Evolutionary conservation across 2,888 invertebrate genomes (phyloP).

Genomic region (Plebejus melissa): DNA sequence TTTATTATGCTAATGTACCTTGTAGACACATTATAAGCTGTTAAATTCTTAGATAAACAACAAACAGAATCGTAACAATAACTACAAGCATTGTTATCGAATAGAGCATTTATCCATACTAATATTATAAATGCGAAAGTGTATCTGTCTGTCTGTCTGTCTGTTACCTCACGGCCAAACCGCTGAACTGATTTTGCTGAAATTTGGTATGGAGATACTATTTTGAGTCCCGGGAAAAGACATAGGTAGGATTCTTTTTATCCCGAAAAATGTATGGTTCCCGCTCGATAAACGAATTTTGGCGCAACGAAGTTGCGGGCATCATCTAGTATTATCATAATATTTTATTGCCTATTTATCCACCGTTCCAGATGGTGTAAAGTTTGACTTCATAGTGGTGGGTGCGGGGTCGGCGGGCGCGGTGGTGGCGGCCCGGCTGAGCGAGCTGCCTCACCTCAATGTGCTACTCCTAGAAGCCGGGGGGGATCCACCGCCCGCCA

Average conservation of each 20-base stretch:
- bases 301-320: too few relatives aligned
- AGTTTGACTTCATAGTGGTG: constrained; percentile 48
- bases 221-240: too few relatives aligned
- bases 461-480: constrained; percentile 49
- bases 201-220: too few relatives aligned
- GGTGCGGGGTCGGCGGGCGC: constrained; percentile 49
- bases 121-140: too few relatives aligned
- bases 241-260: too few relatives aligned
- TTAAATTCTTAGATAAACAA: neutral
- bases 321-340: too few relatives aligned
- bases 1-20: too few relatives aligned
- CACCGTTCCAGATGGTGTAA: constrained; percentile 40
- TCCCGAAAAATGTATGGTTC: too few relatives aligned
- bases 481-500: constrained; percentile 45
- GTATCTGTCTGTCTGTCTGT: too few relatives aligned
- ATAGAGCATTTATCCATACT: neutral
- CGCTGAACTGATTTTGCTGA: too few relatives aligned
- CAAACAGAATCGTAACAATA: neutral
- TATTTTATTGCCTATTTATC: neutral
- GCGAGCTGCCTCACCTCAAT: constrained; percentile 43
- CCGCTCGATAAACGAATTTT: too few relatives aligned
- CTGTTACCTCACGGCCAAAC: too few relatives aligned
- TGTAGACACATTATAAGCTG: neutral
- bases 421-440: constrained; percentile 45
- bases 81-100: constrained; percentile 5